Base-by-base conservation (phyloP, 1,140 invertebrate species). In the Sinella curviseta region DNA sequence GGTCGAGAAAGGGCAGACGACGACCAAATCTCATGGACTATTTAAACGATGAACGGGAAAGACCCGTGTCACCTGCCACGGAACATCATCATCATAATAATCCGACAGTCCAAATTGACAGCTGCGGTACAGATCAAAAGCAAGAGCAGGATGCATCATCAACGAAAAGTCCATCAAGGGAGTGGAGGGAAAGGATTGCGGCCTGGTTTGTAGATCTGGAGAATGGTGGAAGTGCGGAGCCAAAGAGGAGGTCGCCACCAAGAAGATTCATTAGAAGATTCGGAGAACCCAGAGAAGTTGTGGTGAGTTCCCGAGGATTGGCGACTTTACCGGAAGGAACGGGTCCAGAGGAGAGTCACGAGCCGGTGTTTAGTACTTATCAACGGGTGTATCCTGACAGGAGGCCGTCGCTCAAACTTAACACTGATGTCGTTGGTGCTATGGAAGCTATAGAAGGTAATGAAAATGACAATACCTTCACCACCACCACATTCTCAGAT, bases 201-300 rank as follows among this genome's bases (percentile, higher is more conserved):
- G 93, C 93, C 20, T 96, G 95, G 95, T 87, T 96, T 80, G 91
- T 94, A 80, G 94, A 94, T 78, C 95, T 94, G 87, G 94, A 95
- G 86, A 92, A 92, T 84, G 93, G 95, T 84, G 93, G 77, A 76
- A 90, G 89, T 77, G 91, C 93, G 82, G 88, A 92, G 77, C 89
- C 89, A 57, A 89, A 89, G 83, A 89, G 90, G 84, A 87, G 90
- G 31, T 88, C 90, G 81, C 89, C 91, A 82, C 86, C 92, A 78
- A 88, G 89, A 78, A 90, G 90, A 76, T 87, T 87, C 79, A 93
- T 94, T 86, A 86, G 93, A 84, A 89, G 92, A 81, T 94, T 93
- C 84, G 90, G 93, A 86, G 93, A 94, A 90, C 90, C 90, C 86
- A 92, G 94, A 89, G 92, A 93, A 85, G 93, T 93, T 88, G 93